Base-by-base conservation (phyloP, 2,888 invertebrate genomes). In the Drosophila imparisetae region DNA sequence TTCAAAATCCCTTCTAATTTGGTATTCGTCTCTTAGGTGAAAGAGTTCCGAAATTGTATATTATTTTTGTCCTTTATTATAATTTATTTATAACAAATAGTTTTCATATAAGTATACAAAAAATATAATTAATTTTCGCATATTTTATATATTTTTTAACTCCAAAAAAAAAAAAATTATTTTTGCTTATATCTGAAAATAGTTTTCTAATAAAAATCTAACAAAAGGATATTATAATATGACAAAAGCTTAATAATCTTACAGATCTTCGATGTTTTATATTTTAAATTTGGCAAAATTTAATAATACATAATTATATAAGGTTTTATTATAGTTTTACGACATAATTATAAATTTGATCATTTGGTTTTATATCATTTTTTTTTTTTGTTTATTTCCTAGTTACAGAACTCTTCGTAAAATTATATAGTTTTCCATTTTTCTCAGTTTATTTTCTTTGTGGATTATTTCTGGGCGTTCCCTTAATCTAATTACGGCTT, bases 401-500 rank as follows among this genome's bases (percentile, higher is more conserved):
- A 15, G 15, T 15, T 30, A 21, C 1, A n/a, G 18, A 29, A 29
- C 27, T 29, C 0, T 11, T 32, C 0, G 2, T 7, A 29, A 15
- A 7, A 32, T 8, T 21, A n/a, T 7, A 3, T 48, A n/a, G 4
- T 48, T 24, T 48, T 18, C 4, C 3, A n/a, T 59, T 48, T 27
- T 4, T 24, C 24, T 8, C 15, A 45, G 6, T 32, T 58, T 1
- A 40, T 52, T 29, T 57, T 21, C 21, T 7, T 34, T 66, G 62
- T 50, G 77, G 59, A 55, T 53, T 63, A 76, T 66, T 72, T 76
- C 11, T 42, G 50, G 54, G 11, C 15, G 50, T 50, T 29, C 11
- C 1, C 21, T 34, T 29, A 24, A 21, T 10, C 2, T 42, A 42
- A 45, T 42, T 24, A 15, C 27, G 18, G 34, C 48, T 70, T 70